These are phyloP conservation scores for Gymnopithys bicolor DNA, from an alignment of 2,797 vertebrate genomes.

Conservation along the genomic window DNA sequence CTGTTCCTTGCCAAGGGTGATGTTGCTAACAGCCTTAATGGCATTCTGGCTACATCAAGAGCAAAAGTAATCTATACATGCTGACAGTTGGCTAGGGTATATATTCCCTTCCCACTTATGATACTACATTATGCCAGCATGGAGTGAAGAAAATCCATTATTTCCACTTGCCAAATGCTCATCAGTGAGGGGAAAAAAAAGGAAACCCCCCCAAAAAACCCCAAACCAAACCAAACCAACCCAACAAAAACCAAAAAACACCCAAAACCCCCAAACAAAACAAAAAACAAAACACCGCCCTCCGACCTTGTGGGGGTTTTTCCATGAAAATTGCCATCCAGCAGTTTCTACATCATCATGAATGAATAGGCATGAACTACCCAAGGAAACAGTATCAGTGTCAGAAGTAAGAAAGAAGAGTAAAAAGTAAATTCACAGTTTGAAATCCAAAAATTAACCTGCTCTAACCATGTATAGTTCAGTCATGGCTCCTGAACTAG, in stretches of 20 bases:
- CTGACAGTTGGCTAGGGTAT: not conserved
- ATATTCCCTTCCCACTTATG: not conserved
- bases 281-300: too few species aligned
- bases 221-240: too few species aligned
- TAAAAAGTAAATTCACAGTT: not conserved
- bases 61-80: not conserved
- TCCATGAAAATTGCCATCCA: not conserved
- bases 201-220: too few species aligned
- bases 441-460: not conserved
- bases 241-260: too few species aligned
- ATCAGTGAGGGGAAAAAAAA: not conserved
- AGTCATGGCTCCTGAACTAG: not conserved
- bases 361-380: not conserved
- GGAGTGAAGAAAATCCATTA: not conserved
- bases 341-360: not conserved
- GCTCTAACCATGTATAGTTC: not conserved
- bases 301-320: not conserved
- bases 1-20: not conserved
- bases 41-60: not conserved
- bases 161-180: not conserved
- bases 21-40: not conserved
- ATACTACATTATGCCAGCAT: not conserved
- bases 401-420: not conserved
- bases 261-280: too few species aligned
- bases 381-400: not conserved